Base-by-base conservation (phyloP, 2,113 vertebrate genomes). In the Ascaphus truei region DNA sequence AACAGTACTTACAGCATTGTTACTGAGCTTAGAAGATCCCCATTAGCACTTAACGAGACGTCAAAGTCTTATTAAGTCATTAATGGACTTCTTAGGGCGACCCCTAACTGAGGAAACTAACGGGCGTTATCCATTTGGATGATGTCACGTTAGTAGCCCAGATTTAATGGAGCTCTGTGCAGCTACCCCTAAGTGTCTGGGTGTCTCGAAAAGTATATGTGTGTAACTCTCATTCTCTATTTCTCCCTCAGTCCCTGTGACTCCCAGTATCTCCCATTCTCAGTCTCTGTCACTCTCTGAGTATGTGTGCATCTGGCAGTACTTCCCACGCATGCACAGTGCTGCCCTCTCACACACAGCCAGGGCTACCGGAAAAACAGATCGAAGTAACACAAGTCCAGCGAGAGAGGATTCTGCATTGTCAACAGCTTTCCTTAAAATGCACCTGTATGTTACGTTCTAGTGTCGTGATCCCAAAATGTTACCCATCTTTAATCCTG, bases 401-500 rank as follows among this genome's bases (percentile, higher is more conserved):
- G 26, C 8, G 33, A 55, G 63, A 67, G 36, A 55, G 51, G 51
- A 67, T n/a, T n/a, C n/a, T 48, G n/a, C 43, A 59, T 85, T 83
- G 75, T 88, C 83, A 84, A 63, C 79, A 79, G 62, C 84, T 85
- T 88, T 81, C 78, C 85, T 84, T 85, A 77, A 86, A 88, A 89
- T 86, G 81, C 86, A 89, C 87, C 85, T 34, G 48, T 89, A 81
- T 83, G 83, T 88, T 88, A 81, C 77, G 77, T 88, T 90, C 83
- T 87, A 72, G 80, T 80, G 83, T 89, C 85, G 84, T 81, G 81
- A 80, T 83, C 85, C 86, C 86, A 75, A 48, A 83, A 78, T 86
- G 84, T 87, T 89, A 83, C 75, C 86, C 86, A 87, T 85, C 80
- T 85, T 87, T 85, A 86, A 85, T 81, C 82, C 78, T 86, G 76